phyloP scores from a whole-genome alignment of 2,888 invertebrate species.

The Drosophila maculinotata region DNA sequence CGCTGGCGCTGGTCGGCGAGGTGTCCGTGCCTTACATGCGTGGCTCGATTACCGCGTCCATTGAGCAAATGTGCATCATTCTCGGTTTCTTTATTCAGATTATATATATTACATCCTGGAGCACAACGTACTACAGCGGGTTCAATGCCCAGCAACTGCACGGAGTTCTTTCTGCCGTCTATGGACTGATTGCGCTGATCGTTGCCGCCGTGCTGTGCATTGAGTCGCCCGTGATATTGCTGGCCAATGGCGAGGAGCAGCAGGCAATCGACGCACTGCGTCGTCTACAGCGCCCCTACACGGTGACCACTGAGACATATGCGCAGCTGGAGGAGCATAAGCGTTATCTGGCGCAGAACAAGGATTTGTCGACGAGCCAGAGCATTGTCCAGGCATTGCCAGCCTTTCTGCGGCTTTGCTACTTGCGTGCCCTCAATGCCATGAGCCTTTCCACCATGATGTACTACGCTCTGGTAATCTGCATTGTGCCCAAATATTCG shows the following conservation, averaged over 20 bases:
- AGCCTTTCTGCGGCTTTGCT: slow-evolving; percentile 61
- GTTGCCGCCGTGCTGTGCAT: slow-evolving; percentile 47
- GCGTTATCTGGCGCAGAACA: slow-evolving; percentile 71
- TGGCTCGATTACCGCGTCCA: slow-evolving; percentile 52
- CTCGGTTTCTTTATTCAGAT: slow-evolving; percentile 72
- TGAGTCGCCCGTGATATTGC: slow-evolving; percentile 78
- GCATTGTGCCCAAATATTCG: fast-evolving
- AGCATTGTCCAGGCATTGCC: slow-evolving; percentile 56
- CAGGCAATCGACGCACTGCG: slow-evolving; percentile 73
- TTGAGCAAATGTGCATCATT: slow-evolving; percentile 61
- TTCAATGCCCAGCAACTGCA: slow-evolving; percentile 63
- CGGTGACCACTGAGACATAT: slow-evolving; percentile 68
- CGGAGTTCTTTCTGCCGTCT: slow-evolving; percentile 63
- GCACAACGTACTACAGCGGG: fast-evolving
- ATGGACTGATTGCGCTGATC: slow-evolving; percentile 60
- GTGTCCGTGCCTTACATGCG: slow-evolving; percentile 60
- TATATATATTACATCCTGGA: slow-evolving; percentile 41
- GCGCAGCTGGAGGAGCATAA: slow-evolving; percentile 76
- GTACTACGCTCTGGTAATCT: background rate
- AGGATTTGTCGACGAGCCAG: slow-evolving; percentile 37
- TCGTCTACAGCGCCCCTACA: slow-evolving; percentile 67
- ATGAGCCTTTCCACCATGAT: slow-evolving; percentile 59
- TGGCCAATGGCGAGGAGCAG: slow-evolving; percentile 69
- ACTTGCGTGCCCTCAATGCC: slow-evolving; percentile 67
- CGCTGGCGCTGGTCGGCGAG: slow-evolving; percentile 77